Evolutionary conservation across 2,113 vertebrate genomes (phyloP).

Genomic region (Anoura caudifer): DNA sequence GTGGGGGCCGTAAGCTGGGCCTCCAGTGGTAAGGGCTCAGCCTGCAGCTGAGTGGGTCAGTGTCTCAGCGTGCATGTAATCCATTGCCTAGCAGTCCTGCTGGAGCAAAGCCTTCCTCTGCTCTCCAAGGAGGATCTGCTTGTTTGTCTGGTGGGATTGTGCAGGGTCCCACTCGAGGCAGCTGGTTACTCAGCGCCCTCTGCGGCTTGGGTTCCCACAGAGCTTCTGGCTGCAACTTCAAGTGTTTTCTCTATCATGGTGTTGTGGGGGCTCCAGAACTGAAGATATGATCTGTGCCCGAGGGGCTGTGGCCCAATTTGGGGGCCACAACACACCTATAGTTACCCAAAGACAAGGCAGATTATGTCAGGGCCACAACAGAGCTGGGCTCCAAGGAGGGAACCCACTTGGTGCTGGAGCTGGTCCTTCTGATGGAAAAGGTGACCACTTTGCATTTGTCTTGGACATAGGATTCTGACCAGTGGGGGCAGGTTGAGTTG

Average conservation of each 20-base stretch:
- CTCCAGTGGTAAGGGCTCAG: neutral
- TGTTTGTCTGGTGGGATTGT: neutral
- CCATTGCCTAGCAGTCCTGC: neutral
- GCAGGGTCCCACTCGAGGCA: neutral
- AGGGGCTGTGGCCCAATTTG: neutral
- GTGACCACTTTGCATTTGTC: neutral
- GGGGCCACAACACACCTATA: rapidly evolving
- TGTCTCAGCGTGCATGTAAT: too few relatives aligned
- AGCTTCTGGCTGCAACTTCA: neutral
- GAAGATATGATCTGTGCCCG: neutral
- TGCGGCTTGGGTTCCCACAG: neutral
- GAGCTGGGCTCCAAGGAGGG: neutral
- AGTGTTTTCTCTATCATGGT: neutral
- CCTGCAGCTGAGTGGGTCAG: neutral
- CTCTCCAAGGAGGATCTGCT: neutral
- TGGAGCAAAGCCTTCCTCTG: neutral
- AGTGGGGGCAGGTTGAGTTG: too few relatives aligned
- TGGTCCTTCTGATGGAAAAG: neutral
- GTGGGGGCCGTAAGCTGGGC: neutral
- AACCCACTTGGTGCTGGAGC: neutral
- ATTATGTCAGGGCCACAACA: neutral
- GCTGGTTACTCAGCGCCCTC: neutral
- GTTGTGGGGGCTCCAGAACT: neutral
- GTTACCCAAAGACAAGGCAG: neutral
- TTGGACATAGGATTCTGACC: neutral